phyloP scores from a whole-genome alignment of 2,797 vertebrate genomes.

The Pangasius sanitwongsei region DNA sequence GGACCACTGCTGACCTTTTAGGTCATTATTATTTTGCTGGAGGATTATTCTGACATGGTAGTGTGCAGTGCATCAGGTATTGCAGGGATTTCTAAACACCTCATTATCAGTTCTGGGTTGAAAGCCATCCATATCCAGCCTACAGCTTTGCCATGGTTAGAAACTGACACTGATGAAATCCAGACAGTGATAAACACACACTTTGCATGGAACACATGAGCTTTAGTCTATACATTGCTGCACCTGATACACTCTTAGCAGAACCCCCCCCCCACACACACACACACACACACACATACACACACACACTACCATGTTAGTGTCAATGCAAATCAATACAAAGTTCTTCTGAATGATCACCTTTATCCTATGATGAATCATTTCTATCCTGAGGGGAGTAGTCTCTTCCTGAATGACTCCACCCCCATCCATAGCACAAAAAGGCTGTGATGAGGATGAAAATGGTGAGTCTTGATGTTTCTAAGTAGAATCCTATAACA shows the following conservation, averaged over 20 bases:
- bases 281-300: too few relatives aligned
- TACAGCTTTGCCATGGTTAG: background rate
- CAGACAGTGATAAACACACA: background rate
- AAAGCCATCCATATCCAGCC: background rate
- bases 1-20: too few relatives aligned
- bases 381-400: background rate
- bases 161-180: background rate
- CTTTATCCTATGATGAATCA: background rate
- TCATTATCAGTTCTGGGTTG: background rate
- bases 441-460: background rate
- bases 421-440: background rate
- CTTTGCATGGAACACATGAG: background rate
- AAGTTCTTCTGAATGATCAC: background rate
- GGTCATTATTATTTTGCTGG: background rate
- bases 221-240: background rate
- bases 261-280: background rate
- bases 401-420: background rate
- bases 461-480: background rate
- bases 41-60: conserved; percentile 1
- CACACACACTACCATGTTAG: background rate
- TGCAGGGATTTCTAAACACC: background rate
- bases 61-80: background rate
- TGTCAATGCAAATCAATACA: background rate
- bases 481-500: background rate
- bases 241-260: background rate